Evolutionary conservation across 1,140 invertebrate genomes (phyloP).

Genomic region (Cyclina sinensis): DNA sequence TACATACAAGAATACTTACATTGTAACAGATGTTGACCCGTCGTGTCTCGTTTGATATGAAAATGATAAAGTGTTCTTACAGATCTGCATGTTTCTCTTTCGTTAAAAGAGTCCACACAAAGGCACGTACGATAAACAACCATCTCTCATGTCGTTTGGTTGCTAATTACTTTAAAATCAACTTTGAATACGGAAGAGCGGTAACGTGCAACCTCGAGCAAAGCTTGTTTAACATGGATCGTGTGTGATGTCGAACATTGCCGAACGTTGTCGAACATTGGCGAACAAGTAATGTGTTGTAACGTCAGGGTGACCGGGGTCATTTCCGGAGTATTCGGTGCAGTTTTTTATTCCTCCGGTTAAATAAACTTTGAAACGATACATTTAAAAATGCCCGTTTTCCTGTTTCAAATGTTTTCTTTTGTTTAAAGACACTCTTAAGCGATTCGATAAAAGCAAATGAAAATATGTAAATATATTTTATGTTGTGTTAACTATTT

Average conservation of each 20-base stretch:
- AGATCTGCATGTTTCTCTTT: slow-evolving; percentile 1
- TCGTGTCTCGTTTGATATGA: slow-evolving; percentile 62
- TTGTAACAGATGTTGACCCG: slow-evolving; percentile 36
- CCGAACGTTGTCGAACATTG: slow-evolving; percentile 58
- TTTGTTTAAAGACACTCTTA: no score
- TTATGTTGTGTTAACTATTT: no score
- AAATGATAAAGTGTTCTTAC: slow-evolving; percentile 21
- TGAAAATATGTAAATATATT: no score
- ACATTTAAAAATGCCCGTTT: no score
- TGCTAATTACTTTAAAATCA: slow-evolving; percentile 28
- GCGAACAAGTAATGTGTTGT: slow-evolving; percentile 48
- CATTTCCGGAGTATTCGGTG: slow-evolving; percentile 51
- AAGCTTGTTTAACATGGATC: slow-evolving; percentile 51
- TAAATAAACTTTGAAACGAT: no score
- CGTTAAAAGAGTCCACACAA: neutral
- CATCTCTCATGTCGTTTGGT: neutral
- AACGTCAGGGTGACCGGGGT: slow-evolving; percentile 54
- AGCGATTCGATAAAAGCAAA: no score
- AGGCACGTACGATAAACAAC: slow-evolving; percentile 30
- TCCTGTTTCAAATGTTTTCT: no score
- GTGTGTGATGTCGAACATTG: slow-evolving; percentile 49
- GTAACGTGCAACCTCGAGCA: slow-evolving; percentile 9
- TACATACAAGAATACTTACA: slow-evolving; percentile 46
- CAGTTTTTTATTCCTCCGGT: slow-evolving; percentile 10
- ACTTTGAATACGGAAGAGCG: slow-evolving; percentile 32